A percentile compares a stretch with the other conserved stretches of the same genome.
These are phyloP conservation scores for Lacerta viridis DNA, from an alignment of 2,797 vertebrate species.

Conservation along the genomic window DNA sequence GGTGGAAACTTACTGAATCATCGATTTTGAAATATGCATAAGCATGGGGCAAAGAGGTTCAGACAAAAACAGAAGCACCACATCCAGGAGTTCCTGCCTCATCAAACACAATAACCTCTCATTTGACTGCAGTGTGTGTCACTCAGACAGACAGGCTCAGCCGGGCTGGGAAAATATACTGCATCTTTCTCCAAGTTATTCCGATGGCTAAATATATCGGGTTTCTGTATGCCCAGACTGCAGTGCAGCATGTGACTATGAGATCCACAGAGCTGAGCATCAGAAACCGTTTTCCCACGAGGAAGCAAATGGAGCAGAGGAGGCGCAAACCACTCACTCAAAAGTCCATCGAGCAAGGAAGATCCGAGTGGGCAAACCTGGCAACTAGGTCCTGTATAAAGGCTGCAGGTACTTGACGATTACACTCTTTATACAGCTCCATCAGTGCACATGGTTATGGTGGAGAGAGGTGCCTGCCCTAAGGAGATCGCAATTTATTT, in stretches of 20 bases:
- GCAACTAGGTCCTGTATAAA: background rate
- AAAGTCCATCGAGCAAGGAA: too few relatives aligned
- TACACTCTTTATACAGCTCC: background rate
- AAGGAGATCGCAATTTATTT: background rate
- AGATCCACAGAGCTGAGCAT: background rate
- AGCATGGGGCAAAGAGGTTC: background rate
- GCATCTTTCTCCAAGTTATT: conserved; percentile 9
- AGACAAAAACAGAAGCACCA: background rate
- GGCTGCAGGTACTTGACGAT: background rate
- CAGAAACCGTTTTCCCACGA: background rate
- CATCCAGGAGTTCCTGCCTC: background rate
- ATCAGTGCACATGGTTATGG: background rate
- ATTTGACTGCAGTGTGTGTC: background rate
- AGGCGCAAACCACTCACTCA: too few relatives aligned
- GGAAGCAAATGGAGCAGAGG: too few relatives aligned
- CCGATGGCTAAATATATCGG: conserved; percentile 22
- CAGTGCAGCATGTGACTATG: background rate
- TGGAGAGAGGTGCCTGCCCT: background rate
- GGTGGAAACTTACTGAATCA: conserved; percentile 12
- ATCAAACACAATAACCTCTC: background rate
- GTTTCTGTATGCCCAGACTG: background rate
- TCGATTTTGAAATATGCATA: background rate
- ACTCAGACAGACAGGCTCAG: background rate
- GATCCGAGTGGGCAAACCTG: background rate
- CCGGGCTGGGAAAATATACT: conserved; percentile 22